phyloP scores from a whole-genome alignment of 1,140 invertebrate species.

The Sycobia sp. region DNA sequence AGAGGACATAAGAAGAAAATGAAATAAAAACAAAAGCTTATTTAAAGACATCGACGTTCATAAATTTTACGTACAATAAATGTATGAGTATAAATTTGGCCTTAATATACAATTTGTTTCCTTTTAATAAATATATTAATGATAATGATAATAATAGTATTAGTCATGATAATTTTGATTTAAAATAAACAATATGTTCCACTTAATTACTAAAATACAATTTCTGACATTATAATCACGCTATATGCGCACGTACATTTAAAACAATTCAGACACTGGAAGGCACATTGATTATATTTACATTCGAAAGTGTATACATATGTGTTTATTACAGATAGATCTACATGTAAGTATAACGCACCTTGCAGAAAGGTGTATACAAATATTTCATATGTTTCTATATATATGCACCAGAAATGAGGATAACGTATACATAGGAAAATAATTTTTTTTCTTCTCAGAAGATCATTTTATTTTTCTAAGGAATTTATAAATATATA shows the following conservation, averaged over 20 bases:
- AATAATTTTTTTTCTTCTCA: too few relatives aligned
- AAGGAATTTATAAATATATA: too few relatives aligned
- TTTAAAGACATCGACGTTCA: constrained; percentile 34
- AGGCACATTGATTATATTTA: constrained; percentile 27
- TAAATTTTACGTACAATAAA: constrained; percentile 37
- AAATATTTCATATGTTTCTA: too few relatives aligned
- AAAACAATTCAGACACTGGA: constrained; percentile 27
- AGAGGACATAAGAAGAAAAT: too few relatives aligned
- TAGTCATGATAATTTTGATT: constrained; percentile 33
- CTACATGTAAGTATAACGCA: constrained; percentile 4
- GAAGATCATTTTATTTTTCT: too few relatives aligned
- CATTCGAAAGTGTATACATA: constrained; percentile 12
- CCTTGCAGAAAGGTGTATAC: constrained; percentile 13
- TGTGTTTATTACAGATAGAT: too few relatives aligned
- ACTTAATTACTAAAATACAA: constrained; percentile 30
- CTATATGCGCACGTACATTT: constrained; percentile 12
- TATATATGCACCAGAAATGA: too few relatives aligned
- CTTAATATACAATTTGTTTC: constrained; percentile 34
- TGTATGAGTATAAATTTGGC: constrained; percentile 36
- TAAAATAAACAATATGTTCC: constrained; percentile 30
- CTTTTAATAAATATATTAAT: too few relatives aligned
- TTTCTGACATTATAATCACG: constrained; percentile 20
- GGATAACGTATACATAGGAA: constrained; percentile 8
- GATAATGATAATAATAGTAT: too few relatives aligned
- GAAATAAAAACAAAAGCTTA: constrained; percentile 19